Conservation (phyloP, 2,888 invertebrate species). For the Agriotes lineatus region DNA sequence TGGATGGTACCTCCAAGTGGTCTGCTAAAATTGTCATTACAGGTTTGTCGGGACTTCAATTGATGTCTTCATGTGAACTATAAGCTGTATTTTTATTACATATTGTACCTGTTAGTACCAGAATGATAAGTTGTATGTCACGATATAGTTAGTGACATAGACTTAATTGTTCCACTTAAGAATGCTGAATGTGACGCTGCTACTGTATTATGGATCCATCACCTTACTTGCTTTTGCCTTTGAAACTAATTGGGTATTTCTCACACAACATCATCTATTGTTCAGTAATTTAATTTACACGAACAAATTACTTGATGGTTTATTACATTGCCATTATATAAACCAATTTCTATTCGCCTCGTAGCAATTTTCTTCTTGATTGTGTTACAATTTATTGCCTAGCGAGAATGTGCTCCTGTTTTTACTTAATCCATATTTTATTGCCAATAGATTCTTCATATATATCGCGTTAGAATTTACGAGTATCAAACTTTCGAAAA, state of each 20-base stretch:
- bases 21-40: constrained; percentile 99
- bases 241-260: constrained; percentile 53
- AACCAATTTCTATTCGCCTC: background rate
- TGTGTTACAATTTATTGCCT: background rate
- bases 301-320: constrained; percentile 5
- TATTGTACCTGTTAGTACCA: constrained; percentile 32
- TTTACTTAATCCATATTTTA: too few species aligned
- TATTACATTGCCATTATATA: constrained; percentile 2
- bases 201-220: constrained; percentile 50
- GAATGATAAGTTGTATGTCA: constrained; percentile 31
- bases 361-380: background rate
- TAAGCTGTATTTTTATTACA: constrained; percentile 33
- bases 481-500: background rate
- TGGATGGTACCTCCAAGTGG: constrained; percentile 99
- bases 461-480: too few species aligned
- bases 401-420: too few species aligned
- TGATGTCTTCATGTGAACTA: constrained; percentile 39
- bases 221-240: constrained; percentile 46
- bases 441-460: too few species aligned
- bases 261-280: constrained; percentile 43
- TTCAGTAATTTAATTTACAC: constrained; percentile 13
- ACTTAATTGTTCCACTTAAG: constrained; percentile 45
- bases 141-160: constrained; percentile 22
- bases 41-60: constrained; percentile 80
- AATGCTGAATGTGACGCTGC: constrained; percentile 60